Base-by-base conservation (phyloP, 2,797 vertebrate species). In the Hafferia zeledoni region DNA sequence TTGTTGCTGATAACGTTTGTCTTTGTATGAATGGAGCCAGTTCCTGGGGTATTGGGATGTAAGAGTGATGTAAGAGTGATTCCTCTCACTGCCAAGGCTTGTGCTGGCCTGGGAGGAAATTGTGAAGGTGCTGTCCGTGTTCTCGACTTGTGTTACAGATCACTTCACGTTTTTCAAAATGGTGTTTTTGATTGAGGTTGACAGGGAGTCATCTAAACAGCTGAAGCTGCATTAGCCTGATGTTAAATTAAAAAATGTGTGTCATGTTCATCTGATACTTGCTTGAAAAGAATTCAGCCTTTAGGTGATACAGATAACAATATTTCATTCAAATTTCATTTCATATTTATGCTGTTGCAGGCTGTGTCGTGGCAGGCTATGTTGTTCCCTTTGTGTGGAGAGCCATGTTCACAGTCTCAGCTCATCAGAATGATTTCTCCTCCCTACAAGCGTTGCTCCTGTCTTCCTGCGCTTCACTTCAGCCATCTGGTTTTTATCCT, bases 401-500 rank as follows among this genome's bases (percentile, higher is more conserved):
- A 83, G 91, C 93, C 53, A 25, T 90, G 90, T 90, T 93, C 83
- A 49, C 75, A 85, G 90, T 87, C 77, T 94, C 84, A 82, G 81
- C 86, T 95, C 93, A 89, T 95, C 93, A 83, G 49, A 90, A 93
- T 84, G 49, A 97, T 96, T 95, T 90, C 86, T 93, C 74, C 81
- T 97, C 86, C 90, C 93, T 95, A 57, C 78, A 64, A 94, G 88
- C 41, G 0, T 84, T 89, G 90, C 86, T 96, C 71, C 94, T 88
- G 85, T 94, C 90, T 90, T 94, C 77, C 86, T 92, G 81, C 0
- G 5, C 94, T 95, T 94, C 90, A 83, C 86, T 97, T 95, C 67
- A 94, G 94, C 96, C 96, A 97, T 97, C 95, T 97, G 95, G 47
- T 95, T 97, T 95, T 96, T 92, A 96, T 97, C 94, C 83, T 87